phyloP scores from a whole-genome alignment of 1,140 invertebrate species.

The Leptinotarsa texana region DNA sequence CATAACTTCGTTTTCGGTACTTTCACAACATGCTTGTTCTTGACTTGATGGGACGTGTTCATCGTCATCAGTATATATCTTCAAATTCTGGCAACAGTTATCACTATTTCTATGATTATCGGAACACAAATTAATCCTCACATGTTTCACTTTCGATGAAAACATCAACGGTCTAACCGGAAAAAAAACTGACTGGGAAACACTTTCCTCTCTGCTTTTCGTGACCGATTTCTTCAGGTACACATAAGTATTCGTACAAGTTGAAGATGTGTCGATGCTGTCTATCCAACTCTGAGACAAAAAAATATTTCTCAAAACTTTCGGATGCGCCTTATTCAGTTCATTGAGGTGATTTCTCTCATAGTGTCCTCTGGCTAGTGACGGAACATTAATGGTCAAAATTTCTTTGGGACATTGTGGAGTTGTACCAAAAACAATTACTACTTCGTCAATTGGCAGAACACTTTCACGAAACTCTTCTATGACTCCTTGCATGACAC shows the following conservation, averaged over 20 bases:
- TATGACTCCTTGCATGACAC: slow-evolving; percentile 34
- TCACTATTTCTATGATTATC: slow-evolving; percentile 14
- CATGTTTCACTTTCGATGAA: slow-evolving; percentile 34
- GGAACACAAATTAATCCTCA: slow-evolving; percentile 33
- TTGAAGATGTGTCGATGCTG: slow-evolving; percentile 30
- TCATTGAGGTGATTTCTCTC: slow-evolving; percentile 39
- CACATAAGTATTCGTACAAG: slow-evolving; percentile 41
- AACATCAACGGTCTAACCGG: slow-evolving; percentile 29
- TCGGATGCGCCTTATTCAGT: slow-evolving; percentile 36
- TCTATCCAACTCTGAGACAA: slow-evolving; percentile 38
- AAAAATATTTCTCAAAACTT: slow-evolving; percentile 41
- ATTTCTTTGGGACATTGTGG: slow-evolving; percentile 39
- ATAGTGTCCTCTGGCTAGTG: slow-evolving; percentile 31
- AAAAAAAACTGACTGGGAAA: slow-evolving; percentile 31
- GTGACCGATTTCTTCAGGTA: slow-evolving; percentile 35
- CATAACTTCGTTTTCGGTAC: slow-evolving; percentile 16
- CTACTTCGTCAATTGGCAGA: slow-evolving; percentile 32
- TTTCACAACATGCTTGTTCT: slow-evolving; percentile 8
- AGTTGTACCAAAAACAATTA: slow-evolving; percentile 39
- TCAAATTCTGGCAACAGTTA: slow-evolving; percentile 39
- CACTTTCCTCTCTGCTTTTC: neutral
- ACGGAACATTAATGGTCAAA: slow-evolving; percentile 33
- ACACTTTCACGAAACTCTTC: slow-evolving; percentile 33
- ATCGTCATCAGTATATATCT: slow-evolving; percentile 36
- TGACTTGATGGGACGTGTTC: neutral